Conservation (phyloP, 2,113 vertebrate species). For the Upupa epops region DNA sequence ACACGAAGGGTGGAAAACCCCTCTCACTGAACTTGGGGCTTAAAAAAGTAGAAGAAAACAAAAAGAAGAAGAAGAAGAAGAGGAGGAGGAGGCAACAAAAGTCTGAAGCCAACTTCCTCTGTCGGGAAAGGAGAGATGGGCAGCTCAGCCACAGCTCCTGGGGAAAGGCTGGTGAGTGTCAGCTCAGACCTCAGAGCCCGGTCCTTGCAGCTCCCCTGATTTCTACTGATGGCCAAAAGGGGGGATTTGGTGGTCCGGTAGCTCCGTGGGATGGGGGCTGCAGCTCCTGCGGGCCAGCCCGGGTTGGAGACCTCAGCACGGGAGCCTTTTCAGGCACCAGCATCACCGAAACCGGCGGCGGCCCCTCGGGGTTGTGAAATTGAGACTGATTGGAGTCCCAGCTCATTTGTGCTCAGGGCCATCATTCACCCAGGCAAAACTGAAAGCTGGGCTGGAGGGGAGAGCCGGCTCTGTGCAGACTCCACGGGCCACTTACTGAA, state of each 20-base stretch:
- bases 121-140: background rate
- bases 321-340: background rate
- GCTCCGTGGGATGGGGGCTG: background rate
- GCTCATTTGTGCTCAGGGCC: background rate
- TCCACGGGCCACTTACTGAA: conserved; percentile 5
- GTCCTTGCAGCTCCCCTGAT: no score
- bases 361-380: background rate
- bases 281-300: no score
- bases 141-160: rapidly evolving
- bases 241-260: rapidly evolving
- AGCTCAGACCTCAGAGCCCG: background rate
- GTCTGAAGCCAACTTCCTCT: background rate
- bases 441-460: background rate
- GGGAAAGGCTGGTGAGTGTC: background rate
- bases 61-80: background rate
- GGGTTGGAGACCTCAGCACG: background rate
- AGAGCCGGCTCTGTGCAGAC: background rate
- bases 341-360: background rate
- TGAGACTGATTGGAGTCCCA: background rate
- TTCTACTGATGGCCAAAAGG: background rate
- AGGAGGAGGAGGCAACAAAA: background rate
- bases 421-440: background rate
- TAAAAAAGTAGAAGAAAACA: background rate
- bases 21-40: background rate
- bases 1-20: conserved; percentile 22